Conservation (phyloP, 2,113 vertebrate species). For the Upupa epops region DNA sequence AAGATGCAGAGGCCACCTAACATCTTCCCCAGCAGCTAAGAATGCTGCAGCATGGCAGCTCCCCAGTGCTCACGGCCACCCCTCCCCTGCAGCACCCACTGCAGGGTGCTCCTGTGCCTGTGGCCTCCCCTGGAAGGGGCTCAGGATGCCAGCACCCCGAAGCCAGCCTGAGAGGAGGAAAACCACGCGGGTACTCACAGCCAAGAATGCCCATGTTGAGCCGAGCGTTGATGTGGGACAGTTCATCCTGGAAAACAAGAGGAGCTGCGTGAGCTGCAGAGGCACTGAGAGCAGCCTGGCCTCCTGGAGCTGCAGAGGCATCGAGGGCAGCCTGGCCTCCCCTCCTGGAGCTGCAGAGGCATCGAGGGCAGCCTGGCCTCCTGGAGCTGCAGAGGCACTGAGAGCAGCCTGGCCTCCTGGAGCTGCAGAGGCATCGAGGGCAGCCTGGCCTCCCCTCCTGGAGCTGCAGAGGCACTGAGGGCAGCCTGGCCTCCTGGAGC, state of each 20-base stretch:
- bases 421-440: too few relatives aligned
- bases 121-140: background rate
- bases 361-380: background rate
- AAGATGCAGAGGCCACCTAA: background rate
- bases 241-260: constrained; percentile 84
- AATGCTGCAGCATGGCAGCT: background rate
- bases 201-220: constrained; percentile 99
- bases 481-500: background rate
- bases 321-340: background rate
- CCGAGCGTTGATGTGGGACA: constrained; percentile 96
- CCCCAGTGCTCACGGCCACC: background rate
- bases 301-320: too few relatives aligned
- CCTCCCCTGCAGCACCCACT: background rate
- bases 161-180: background rate
- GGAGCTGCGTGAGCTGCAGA: background rate
- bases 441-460: background rate
- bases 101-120: background rate
- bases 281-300: background rate
- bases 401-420: background rate
- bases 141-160: background rate
- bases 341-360: too few relatives aligned
- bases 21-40: background rate
- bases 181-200: constrained; percentile 81
- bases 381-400: background rate
- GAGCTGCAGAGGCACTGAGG: too few relatives aligned